Percentiles rank a stretch among this genome's conserved stretches.
Conservation (phyloP, 1,140 invertebrate species). For the Choristoneura fumiferana region DNA sequence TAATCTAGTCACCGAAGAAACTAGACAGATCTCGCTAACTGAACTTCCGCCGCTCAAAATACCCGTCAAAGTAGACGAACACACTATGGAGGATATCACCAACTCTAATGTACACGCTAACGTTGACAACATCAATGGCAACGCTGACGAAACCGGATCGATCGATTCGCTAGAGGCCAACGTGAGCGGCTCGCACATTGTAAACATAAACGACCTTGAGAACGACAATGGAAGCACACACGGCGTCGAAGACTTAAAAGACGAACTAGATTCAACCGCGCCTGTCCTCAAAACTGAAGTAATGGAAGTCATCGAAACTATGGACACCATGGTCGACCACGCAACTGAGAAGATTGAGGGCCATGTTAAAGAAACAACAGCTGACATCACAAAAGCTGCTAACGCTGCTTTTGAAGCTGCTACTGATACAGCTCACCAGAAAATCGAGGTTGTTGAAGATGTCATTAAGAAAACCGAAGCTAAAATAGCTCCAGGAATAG, state of each 20-base stretch:
- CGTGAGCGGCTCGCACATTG: slow-evolving; percentile 71
- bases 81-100: slow-evolving; percentile 41
- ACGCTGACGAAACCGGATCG: slow-evolving; percentile 58
- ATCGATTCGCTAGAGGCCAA: slow-evolving; percentile 71
- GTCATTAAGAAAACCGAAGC: slow-evolving; percentile 50
- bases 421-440: slow-evolving; percentile 23
- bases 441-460: slow-evolving; percentile 53
- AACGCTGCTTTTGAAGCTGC: slow-evolving; percentile 12
- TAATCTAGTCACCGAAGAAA: slow-evolving; percentile 53
- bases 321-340: slow-evolving; percentile 37
- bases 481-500: slow-evolving; percentile 37
- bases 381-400: slow-evolving; percentile 15
- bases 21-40: slow-evolving; percentile 51
- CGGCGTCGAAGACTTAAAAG: slow-evolving; percentile 49
- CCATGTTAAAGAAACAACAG: slow-evolving; percentile 34
- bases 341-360: slow-evolving; percentile 42
- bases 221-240: slow-evolving; percentile 54
- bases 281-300: slow-evolving; percentile 31
- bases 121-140: slow-evolving; percentile 51
- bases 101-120: slow-evolving; percentile 51
- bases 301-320: slow-evolving; percentile 34
- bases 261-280: slow-evolving; percentile 32
- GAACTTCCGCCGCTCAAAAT: slow-evolving; percentile 75
- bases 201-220: slow-evolving; percentile 74
- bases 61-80: slow-evolving; percentile 45